phyloP scores from a whole-genome alignment of 2,113 vertebrate genomes.

The Piaya cayana region DNA sequence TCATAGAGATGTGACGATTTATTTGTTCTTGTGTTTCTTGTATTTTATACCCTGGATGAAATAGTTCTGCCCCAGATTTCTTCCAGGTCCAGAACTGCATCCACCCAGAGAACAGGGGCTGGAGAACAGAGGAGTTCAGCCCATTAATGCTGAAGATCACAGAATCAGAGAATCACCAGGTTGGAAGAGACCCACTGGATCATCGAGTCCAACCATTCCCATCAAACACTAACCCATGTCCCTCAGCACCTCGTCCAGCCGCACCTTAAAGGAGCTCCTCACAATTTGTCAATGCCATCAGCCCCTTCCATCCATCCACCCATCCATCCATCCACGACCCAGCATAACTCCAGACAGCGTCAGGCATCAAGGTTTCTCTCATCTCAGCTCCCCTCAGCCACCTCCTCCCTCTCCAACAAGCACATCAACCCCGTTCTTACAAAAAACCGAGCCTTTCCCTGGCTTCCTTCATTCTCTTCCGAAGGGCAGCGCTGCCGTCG shows the following conservation, averaged over 20 bases:
- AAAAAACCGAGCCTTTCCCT: background rate
- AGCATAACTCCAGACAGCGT: background rate
- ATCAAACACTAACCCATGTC: too few relatives aligned
- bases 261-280: too few relatives aligned
- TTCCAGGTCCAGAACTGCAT: background rate
- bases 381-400: background rate
- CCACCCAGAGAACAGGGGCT: rapidly evolving
- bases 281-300: rapidly evolving
- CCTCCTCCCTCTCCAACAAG: background rate
- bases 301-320: background rate
- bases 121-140: background rate
- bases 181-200: too few relatives aligned
- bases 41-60: rapidly evolving
- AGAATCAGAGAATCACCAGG: too few relatives aligned
- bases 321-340: rapidly evolving
- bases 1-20: background rate
- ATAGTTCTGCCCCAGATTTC: background rate
- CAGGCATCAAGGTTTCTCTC: rapidly evolving
- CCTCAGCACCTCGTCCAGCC: too few relatives aligned
- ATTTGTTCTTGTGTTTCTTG: background rate
- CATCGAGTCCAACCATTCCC: too few relatives aligned
- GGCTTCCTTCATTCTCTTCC: background rate
- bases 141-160: rapidly evolving
- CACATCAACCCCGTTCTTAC: background rate
- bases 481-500: rapidly evolving